Evolutionary conservation across 2,113 vertebrate genomes (phyloP).

Genomic region (Nibea coibor): DNA sequence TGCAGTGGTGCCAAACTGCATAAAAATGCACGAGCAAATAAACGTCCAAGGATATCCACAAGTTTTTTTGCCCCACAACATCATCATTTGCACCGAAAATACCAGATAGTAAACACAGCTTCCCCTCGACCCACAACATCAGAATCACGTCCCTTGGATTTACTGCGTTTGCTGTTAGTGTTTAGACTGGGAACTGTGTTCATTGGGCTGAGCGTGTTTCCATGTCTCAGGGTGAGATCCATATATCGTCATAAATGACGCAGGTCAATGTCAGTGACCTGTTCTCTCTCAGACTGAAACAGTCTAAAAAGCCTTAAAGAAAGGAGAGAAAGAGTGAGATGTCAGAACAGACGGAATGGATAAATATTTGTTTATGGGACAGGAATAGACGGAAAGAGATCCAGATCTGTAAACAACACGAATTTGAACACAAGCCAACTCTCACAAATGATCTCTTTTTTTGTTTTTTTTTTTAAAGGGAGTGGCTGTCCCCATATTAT

Average conservation of each 20-base stretch:
- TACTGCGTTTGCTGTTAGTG: background rate
- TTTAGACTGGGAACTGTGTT: background rate
- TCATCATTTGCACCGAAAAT: conserved; percentile 9
- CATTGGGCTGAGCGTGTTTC: background rate
- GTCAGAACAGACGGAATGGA: conserved; percentile 11
- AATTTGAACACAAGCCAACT: background rate
- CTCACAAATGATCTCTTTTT: background rate
- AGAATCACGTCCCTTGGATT: background rate
- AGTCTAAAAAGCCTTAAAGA: background rate
- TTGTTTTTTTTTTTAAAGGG: background rate
- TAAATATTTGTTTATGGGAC: conserved; percentile 52
- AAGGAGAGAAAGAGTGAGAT: background rate
- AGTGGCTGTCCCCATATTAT: background rate
- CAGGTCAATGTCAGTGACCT: conserved; percentile 14
- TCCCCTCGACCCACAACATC: background rate
- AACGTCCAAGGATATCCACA: background rate
- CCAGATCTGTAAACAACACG: conserved; percentile 26
- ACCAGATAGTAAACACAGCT: background rate
- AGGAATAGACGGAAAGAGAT: conserved; percentile 7
- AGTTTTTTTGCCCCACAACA: background rate
- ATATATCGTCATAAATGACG: background rate
- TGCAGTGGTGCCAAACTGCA: conserved; percentile 3
- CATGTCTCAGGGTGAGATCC: conserved; percentile 6
- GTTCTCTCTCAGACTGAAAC: background rate
- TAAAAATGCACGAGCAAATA: conserved; percentile 5